A percentile compares a stretch with the other conserved stretches of the same genome.
Conservation (phyloP, 1,140 invertebrate species). For the Schlechtendalia chinensis region DNA sequence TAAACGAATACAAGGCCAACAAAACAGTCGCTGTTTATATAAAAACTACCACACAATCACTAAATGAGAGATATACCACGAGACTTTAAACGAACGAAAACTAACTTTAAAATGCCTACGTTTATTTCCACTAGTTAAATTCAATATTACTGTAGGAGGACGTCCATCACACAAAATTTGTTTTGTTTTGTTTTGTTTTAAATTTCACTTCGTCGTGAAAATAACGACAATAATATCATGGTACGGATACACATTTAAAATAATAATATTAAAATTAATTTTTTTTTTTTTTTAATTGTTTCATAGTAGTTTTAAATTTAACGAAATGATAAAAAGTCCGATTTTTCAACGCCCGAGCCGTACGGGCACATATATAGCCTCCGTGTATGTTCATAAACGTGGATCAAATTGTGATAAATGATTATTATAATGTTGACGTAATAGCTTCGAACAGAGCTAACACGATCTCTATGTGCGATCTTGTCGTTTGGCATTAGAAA, state of each 20-base stretch:
- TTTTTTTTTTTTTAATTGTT: neutral
- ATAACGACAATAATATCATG: neutral
- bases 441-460: too few relatives aligned
- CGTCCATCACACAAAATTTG: neutral
- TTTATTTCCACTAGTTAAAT: neutral
- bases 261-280: neutral
- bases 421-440: too few relatives aligned
- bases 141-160: neutral
- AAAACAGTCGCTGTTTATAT: neutral
- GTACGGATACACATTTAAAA: neutral
- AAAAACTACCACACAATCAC: neutral
- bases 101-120: neutral
- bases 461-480: too few relatives aligned
- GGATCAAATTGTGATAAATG: too few relatives aligned
- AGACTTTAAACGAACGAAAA: neutral
- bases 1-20: neutral
- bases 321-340: too few relatives aligned
- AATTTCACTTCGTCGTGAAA: constrained; percentile 9
- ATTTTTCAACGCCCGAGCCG: too few relatives aligned
- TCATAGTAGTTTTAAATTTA: neutral
- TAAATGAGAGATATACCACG: neutral
- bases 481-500: too few relatives aligned
- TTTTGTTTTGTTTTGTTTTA: neutral
- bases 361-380: too few relatives aligned
- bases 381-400: too few relatives aligned